Conservation (phyloP, 2,797 vertebrate species). For the Cynodonichthys magdalenae region DNA sequence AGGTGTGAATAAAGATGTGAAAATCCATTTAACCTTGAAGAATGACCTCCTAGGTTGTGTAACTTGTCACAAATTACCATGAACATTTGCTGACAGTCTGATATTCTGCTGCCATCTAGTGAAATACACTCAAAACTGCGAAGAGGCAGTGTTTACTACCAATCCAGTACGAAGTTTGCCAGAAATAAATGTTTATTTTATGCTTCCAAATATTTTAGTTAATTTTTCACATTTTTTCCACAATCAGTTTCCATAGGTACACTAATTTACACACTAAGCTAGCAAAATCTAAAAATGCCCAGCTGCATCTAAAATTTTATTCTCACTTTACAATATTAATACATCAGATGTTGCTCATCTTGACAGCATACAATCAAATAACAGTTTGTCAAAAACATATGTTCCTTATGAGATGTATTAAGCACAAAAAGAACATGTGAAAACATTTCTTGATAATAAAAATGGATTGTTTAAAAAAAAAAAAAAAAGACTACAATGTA, state of each 20-base stretch:
- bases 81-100: not conserved
- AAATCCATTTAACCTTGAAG: constrained; percentile 48
- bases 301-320: constrained; percentile 37
- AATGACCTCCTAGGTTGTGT: constrained; percentile 21
- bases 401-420: not conserved
- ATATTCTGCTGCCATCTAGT: constrained; percentile 65
- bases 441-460: constrained; percentile 20
- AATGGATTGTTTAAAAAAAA: constrained; percentile 21
- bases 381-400: constrained; percentile 15
- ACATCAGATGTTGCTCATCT: constrained; percentile 33
- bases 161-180: constrained; percentile 4
- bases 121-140: not conserved
- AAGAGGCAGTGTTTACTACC: not conserved
- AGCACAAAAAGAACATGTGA: constrained; percentile 8
- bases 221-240: constrained; percentile 17
- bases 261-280: constrained; percentile 59
- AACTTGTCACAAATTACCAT: not conserved
- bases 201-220: constrained; percentile 51
- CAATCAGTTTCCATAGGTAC: constrained; percentile 17
- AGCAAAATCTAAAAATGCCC: constrained; percentile 70
- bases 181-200: constrained; percentile 76
- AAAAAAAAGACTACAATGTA: constrained; percentile 19
- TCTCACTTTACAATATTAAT: constrained; percentile 54
- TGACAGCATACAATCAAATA: constrained; percentile 42
- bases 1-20: constrained; percentile 33